phyloP scores from a whole-genome alignment of 2,888 invertebrate genomes.

The Hipparchia sbordonii region DNA sequence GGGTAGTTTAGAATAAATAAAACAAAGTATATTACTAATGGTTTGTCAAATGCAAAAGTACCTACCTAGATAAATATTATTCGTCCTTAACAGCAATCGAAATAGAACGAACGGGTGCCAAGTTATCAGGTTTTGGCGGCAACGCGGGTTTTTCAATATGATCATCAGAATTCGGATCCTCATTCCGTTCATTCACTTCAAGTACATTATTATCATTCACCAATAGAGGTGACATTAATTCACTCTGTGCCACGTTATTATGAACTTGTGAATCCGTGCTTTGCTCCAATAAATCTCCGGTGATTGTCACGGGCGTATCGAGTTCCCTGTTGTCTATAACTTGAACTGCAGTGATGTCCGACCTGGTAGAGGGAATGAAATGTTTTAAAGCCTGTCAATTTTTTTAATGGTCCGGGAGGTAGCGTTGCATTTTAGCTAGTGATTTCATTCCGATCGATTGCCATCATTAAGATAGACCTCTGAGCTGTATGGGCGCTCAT shows the following conservation, averaged over 20 bases:
- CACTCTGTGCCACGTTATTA: slow-evolving; percentile 29
- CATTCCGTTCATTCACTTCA: slow-evolving; percentile 3
- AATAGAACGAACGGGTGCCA: slow-evolving; percentile 42
- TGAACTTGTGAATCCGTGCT: slow-evolving; percentile 23
- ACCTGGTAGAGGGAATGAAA: slow-evolving; percentile 21
- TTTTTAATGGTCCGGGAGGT: too few species aligned
- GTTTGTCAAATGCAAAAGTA: slow-evolving; percentile 4
- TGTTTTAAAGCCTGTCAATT: not conserved
- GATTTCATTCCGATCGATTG: too few species aligned
- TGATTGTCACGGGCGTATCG: slow-evolving; percentile 21
- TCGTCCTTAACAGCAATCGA: slow-evolving; percentile 40
- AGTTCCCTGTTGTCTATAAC: slow-evolving; percentile 24
- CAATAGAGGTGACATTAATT: slow-evolving; percentile 26
- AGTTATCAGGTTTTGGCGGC: slow-evolving; percentile 63
- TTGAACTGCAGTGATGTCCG: slow-evolving; percentile 24
- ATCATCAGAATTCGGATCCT: slow-evolving; percentile 43
- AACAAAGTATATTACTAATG: not conserved
- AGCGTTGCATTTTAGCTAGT: too few species aligned
- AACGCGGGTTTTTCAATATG: slow-evolving; percentile 54
- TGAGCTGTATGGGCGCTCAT: too few species aligned
- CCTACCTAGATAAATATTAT: slow-evolving; percentile 32
- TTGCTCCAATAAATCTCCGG: slow-evolving; percentile 10
- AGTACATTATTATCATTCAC: slow-evolving; percentile 35
- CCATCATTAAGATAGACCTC: too few species aligned
- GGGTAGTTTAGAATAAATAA: not conserved